Evolutionary conservation across 2,888 invertebrate genomes (phyloP).

Genomic region (Conistra vaccinii): DNA sequence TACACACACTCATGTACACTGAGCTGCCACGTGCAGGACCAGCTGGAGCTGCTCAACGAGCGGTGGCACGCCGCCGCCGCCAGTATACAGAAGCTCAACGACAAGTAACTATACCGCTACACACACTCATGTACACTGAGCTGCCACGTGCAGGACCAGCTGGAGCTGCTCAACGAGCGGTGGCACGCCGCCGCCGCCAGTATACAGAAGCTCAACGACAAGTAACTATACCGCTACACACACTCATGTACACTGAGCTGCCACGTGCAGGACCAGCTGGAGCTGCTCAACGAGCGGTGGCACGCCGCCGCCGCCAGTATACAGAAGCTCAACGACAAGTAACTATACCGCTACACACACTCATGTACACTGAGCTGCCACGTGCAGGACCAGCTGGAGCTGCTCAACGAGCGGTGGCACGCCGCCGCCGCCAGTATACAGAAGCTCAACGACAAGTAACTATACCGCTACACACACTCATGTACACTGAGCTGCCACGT

Average conservation of each 20-base stretch:
- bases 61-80: constrained; percentile 85
- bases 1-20: constrained; percentile 1
- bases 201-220: too few species aligned
- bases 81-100: constrained; percentile 9
- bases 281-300: constrained; percentile 20
- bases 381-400: constrained; percentile 9
- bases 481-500: not conserved
- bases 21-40: constrained; percentile 4
- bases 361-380: constrained; percentile 61
- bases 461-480: not conserved
- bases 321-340: constrained; percentile 17
- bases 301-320: not conserved
- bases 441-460: constrained; percentile 1
- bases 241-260: not conserved
- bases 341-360: not conserved
- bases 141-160: constrained; percentile 14
- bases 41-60: constrained; percentile 2
- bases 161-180: constrained; percentile 15
- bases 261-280: constrained; percentile 17
- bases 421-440: not conserved
- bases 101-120: not conserved
- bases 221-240: too few species aligned
- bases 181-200: too few species aligned
- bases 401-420: constrained; percentile 1
- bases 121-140: not conserved